These are phyloP conservation scores for Danio aesculapii DNA, from an alignment of 2,797 vertebrate species.

Conservation along the genomic window DNA sequence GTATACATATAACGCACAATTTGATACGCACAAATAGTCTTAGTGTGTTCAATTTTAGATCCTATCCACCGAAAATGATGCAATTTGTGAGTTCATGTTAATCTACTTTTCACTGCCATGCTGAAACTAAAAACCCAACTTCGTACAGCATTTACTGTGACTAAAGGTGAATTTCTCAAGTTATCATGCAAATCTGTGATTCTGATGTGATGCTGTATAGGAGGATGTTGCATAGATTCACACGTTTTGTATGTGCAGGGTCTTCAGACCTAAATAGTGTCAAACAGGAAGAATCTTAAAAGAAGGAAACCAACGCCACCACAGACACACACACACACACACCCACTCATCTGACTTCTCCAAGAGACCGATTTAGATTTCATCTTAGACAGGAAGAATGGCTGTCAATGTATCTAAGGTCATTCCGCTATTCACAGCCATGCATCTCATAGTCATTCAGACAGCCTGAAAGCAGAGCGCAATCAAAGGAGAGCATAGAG, in stretches of 20 bases:
- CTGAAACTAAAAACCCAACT: neutral
- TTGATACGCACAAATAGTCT: neutral
- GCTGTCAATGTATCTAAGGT: constrained; percentile 7
- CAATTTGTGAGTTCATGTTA: neutral
- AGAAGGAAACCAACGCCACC: constrained; percentile 23
- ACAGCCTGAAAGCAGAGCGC: constrained; percentile 11
- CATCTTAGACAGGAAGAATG: constrained; percentile 56
- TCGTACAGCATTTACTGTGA: neutral
- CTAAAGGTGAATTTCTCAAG: neutral
- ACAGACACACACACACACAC: neutral
- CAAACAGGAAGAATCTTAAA: constrained; percentile 44
- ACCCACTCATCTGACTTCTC: constrained; percentile 48
- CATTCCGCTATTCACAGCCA: constrained; percentile 18
- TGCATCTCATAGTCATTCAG: constrained; percentile 12
- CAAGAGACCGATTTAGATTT: constrained; percentile 47
- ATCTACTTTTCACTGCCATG: neutral
- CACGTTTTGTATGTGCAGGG: neutral
- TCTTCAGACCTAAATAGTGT: constrained; percentile 37
- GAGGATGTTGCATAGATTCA: neutral
- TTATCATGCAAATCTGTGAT: neutral
- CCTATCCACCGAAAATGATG: neutral
- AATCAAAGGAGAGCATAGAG: neutral
- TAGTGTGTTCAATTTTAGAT: neutral
- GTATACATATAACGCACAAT: neutral
- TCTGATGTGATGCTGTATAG: neutral